phyloP scores from a whole-genome alignment of 1,140 invertebrate species.

The Tyrophagus putrescentiae region DNA sequence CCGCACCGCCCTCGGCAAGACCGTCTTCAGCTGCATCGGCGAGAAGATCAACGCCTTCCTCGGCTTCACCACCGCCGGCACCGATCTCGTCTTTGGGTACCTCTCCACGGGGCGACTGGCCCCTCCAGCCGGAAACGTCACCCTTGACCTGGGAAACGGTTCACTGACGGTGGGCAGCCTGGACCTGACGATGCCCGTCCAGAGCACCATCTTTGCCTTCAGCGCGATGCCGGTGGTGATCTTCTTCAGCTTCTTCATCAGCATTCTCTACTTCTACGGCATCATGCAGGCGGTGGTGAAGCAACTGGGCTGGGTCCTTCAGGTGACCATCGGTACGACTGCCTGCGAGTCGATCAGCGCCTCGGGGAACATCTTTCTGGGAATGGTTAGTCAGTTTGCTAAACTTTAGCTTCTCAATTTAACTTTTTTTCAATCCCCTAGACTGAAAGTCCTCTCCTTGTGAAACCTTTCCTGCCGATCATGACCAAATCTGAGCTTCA shows the following conservation, averaged over 20 bases:
- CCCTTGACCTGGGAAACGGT: neutral
- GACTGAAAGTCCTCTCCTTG: conserved; percentile 75
- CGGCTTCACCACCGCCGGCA: conserved; percentile 55
- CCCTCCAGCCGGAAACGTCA: conserved; percentile 1
- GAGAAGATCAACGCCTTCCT: conserved; percentile 56
- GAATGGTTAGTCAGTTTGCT: conserved; percentile 45
- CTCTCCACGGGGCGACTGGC: conserved; percentile 39
- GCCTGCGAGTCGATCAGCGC: conserved; percentile 78
- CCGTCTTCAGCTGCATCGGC: conserved; percentile 62
- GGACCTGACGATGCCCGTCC: conserved; percentile 25
- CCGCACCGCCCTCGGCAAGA: conserved; percentile 57
- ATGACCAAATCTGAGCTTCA: conserved; percentile 81
- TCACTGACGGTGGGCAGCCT: neutral
- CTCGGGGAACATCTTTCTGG: conserved; percentile 77
- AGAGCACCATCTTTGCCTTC: conserved; percentile 54
- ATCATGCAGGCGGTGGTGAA: conserved; percentile 68
- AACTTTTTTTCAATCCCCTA: conserved; percentile 34
- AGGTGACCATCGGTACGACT: conserved; percentile 60
- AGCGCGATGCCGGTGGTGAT: conserved; percentile 68
- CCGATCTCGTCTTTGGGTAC: conserved; percentile 69
- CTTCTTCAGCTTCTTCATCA: conserved; percentile 74
- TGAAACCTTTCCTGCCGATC: conserved; percentile 62
- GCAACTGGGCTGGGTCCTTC: conserved; percentile 61
- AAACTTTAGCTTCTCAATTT: neutral
- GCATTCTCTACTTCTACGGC: conserved; percentile 71